Evolutionary conservation across 2,888 invertebrate species (phyloP).

Genomic region (Sarcophaga variegata): DNA sequence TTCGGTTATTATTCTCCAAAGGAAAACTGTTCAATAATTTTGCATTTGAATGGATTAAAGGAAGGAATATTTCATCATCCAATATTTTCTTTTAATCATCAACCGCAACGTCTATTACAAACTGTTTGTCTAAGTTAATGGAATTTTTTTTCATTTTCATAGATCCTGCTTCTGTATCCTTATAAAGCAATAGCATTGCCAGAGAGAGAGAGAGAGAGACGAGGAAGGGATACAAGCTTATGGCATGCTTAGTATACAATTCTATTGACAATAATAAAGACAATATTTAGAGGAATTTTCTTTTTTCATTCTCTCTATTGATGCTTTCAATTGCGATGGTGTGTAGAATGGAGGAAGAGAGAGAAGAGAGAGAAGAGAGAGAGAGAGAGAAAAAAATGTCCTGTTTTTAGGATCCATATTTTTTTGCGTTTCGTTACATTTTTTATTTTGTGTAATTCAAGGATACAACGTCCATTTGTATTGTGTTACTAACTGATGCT

Average conservation of each 20-base stretch:
- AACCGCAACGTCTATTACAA: background rate
- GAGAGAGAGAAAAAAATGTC: background rate
- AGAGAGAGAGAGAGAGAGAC: background rate
- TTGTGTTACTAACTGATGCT: slow-evolving; percentile 31
- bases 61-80: background rate
- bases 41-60: background rate
- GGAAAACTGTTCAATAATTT: slow-evolving; percentile 6
- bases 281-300: slow-evolving; percentile 18
- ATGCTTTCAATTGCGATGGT: slow-evolving; percentile 1
- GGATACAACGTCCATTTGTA: slow-evolving; percentile 37
- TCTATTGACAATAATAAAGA: slow-evolving; percentile 42
- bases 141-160: slow-evolving; percentile 28
- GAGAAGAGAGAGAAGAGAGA: background rate
- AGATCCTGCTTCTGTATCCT: background rate
- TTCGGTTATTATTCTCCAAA: background rate
- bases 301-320: background rate
- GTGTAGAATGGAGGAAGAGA: background rate
- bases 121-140: slow-evolving; percentile 62
- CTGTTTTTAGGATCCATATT: background rate
- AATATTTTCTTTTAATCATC: background rate
- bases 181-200: background rate
- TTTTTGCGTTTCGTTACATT: background rate
- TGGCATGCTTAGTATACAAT: slow-evolving; percentile 21
- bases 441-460: background rate
- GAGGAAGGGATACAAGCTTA: background rate